These are phyloP conservation scores for Uloborus plumipes DNA, from an alignment of 2,888 invertebrate genomes.

Conservation along the genomic window DNA sequence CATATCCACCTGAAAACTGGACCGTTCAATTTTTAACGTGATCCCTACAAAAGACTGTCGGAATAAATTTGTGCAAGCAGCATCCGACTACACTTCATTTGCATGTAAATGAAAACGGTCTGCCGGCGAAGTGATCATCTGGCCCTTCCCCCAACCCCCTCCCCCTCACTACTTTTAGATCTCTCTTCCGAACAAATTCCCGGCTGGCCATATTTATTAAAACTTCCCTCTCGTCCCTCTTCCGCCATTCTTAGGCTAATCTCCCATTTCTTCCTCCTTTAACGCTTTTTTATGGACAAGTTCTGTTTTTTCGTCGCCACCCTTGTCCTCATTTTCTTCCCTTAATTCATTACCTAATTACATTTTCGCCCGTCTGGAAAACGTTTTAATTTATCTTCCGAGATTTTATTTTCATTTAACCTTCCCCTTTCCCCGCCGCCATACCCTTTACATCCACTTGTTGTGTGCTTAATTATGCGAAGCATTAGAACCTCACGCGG, in stretches of 20 bases:
- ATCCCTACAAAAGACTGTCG: slow-evolving; percentile 30
- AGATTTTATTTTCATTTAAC: slow-evolving; percentile 40
- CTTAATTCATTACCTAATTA: slow-evolving; percentile 64
- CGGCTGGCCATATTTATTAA: slow-evolving; percentile 64
- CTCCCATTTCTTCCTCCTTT: slow-evolving; percentile 30
- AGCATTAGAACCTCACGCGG: slow-evolving; percentile 38
- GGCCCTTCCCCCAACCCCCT: slow-evolving; percentile 17
- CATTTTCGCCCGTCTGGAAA: slow-evolving; percentile 61
- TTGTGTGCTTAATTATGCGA: slow-evolving; percentile 63
- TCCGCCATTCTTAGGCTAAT: slow-evolving; percentile 47
- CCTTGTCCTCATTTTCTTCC: slow-evolving; percentile 59
- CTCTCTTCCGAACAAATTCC: slow-evolving; percentile 58
- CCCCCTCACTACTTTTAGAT: slow-evolving; percentile 31
- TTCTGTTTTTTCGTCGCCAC: slow-evolving; percentile 21
- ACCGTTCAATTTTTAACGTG: slow-evolving; percentile 59
- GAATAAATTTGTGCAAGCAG: slow-evolving; percentile 53
- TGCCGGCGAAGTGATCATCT: slow-evolving; percentile 74
- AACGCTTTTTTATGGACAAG: slow-evolving; percentile 37
- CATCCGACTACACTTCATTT: slow-evolving; percentile 59
- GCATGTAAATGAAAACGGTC: slow-evolving; percentile 70
- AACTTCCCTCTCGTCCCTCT: slow-evolving; percentile 22
- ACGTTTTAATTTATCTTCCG: slow-evolving; percentile 62
- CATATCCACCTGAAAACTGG: slow-evolving; percentile 39
- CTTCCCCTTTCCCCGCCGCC: not conserved
- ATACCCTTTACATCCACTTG: slow-evolving; percentile 55